Evolutionary conservation across 2,797 vertebrate species (phyloP), one percentile per base, ranked within the genome.

Genomic region (Urocyon cinereoargenteus): DNA sequence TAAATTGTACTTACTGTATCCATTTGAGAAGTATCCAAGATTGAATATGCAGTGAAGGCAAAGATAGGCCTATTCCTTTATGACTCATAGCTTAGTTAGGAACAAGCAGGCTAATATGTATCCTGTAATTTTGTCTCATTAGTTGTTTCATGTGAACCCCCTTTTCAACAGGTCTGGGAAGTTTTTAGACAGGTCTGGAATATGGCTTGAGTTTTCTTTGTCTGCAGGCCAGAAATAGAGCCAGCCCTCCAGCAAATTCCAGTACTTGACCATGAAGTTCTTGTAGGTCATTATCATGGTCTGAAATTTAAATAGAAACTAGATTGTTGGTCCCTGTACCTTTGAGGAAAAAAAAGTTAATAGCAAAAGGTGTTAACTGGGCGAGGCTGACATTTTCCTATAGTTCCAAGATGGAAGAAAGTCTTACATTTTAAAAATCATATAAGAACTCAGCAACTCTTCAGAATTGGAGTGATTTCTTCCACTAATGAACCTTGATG

Each of bases 291-390:
- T 89, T 49, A 62, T 13, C 18, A 16, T 61, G 31, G 57, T 78
- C 40, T 89, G 88, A 81, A 90, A 81, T 64, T 90, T 90, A 66
- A 78, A 16, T 66, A 66, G 31, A 79, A 79, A 66, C 49, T 90
- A 81, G 19, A 81, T 55, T 22, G 40, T 64, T 66, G 22, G n/a
- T 79, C 75, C 6, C 22, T 61, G 34, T 83, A 28, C 53, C n/a
- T 31, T 24, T 45, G 40, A 8, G 36, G 21, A 18, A 31, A 83
- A 51, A 62, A 91, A 83, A 61, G n/a, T 51, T 73, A 21, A 57
- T 36, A 61, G 55, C 31, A 83, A 61, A 91, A 62, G 81, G 36
- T 28, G 45, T 53, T 78, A 51, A 89, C 51, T 53, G 45, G 59
- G 40, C 19, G 1, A 22, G 31, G 45, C 59, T 89, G 31, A 78